A percentile compares a stretch with the other conserved stretches of the same genome.
phyloP scores from a whole-genome alignment of 2,797 vertebrate genomes.

The Tolypeutes matacus region DNA sequence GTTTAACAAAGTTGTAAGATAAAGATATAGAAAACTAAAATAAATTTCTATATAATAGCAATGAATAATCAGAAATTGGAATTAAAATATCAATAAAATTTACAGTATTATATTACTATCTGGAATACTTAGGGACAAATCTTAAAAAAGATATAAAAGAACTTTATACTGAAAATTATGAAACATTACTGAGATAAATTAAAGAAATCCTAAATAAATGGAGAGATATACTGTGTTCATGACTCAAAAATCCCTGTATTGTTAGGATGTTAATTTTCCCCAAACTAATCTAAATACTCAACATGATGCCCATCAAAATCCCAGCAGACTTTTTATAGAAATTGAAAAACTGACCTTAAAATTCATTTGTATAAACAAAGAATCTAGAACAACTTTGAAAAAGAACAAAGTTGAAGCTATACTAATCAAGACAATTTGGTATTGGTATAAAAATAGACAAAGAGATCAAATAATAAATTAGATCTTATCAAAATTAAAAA shows the following conservation, averaged over 20 bases:
- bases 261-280: background rate
- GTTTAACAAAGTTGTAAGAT: background rate
- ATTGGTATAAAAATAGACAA: background rate
- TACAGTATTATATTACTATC: background rate
- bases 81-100: background rate
- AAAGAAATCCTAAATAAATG: background rate
- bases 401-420: background rate
- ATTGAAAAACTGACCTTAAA: no score
- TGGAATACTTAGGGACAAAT: background rate
- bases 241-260: background rate
- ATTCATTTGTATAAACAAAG: no score
- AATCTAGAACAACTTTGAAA: background rate
- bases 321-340: no score
- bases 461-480: background rate
- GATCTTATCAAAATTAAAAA: constrained; percentile 3
- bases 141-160: background rate
- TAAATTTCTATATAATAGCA: background rate
- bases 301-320: no score
- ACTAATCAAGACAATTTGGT: background rate
- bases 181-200: background rate
- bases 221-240: background rate
- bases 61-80: background rate
- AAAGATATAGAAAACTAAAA: background rate
- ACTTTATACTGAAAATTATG: background rate
- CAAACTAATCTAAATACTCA: background rate